These are phyloP conservation scores for Podocnemis expansa DNA, from an alignment of 2,113 vertebrate genomes.

Conservation along the genomic window DNA sequence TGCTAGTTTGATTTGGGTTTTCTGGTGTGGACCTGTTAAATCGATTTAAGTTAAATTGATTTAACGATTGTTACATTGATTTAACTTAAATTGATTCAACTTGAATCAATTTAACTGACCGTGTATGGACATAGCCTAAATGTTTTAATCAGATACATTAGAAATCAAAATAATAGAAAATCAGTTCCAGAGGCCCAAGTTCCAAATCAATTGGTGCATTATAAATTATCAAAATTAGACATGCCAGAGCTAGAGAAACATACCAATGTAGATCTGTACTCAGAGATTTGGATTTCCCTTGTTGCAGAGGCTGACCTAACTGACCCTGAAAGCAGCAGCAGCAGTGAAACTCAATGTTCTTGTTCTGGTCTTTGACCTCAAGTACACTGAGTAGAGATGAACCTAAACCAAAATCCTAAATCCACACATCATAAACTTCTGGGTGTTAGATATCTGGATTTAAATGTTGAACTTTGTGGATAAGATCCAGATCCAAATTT, in stretches of 20 bases:
- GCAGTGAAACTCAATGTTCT: conserved; percentile 11
- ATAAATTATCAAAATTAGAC: conserved; percentile 12
- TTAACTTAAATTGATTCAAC: too few relatives aligned
- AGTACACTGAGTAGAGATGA: not conserved
- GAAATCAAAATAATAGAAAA: not conserved
- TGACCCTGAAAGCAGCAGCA: conserved; percentile 44
- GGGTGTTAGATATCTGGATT: not conserved
- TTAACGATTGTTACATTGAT: too few relatives aligned
- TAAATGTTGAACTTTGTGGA: not conserved
- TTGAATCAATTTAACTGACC: too few relatives aligned
- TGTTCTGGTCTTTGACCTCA: conserved; percentile 43
- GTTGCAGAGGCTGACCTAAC: conserved; percentile 15
- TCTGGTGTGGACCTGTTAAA: too few relatives aligned
- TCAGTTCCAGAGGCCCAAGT: not conserved
- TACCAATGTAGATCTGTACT: conserved; percentile 36
- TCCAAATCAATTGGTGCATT: not conserved
- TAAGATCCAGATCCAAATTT: not conserved
- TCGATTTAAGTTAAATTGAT: too few relatives aligned
- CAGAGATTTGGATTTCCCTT: conserved; percentile 18
- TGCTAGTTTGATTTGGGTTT: too few relatives aligned
- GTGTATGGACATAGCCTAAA: too few relatives aligned
- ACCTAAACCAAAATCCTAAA: not conserved
- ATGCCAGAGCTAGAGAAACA: conserved; percentile 13
- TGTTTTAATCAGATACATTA: not conserved
- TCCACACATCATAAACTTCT: not conserved